Conservation (phyloP, 2,888 invertebrate species). For the Eupithecia abbreviata region DNA sequence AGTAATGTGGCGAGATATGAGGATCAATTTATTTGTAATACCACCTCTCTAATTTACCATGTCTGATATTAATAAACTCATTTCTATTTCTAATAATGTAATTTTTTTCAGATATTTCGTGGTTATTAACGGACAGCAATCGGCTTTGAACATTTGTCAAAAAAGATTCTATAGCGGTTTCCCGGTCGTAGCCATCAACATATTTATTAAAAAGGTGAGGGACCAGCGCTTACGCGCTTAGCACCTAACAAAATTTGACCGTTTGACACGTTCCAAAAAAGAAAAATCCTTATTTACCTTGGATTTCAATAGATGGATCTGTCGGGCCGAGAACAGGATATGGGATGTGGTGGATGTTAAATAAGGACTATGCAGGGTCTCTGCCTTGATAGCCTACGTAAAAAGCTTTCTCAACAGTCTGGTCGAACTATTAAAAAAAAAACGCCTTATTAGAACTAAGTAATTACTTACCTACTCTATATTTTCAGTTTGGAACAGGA, state of each 20-base stretch:
- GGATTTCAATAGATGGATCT: not conserved
- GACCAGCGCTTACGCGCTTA: not conserved
- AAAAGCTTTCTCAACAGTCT: not conserved
- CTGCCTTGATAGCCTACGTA: not conserved
- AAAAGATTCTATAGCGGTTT: constrained; percentile 15
- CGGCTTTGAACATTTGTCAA: constrained; percentile 19
- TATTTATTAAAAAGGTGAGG: constrained; percentile 20
- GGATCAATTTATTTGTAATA: no score
- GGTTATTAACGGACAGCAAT: constrained; percentile 17
- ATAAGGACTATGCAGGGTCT: not conserved
- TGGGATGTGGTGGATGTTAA: no score
- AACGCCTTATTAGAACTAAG: not conserved
- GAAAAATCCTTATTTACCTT: not conserved
- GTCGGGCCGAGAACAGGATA: not conserved
- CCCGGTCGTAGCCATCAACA: constrained; percentile 18
- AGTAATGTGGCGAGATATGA: no score
- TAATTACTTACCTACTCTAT: not conserved
- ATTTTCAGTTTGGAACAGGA: constrained; percentile 14
- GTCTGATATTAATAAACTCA: no score
- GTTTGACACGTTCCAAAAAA: not conserved
- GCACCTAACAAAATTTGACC: not conserved
- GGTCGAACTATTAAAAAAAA: not conserved
- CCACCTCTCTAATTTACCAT: no score
- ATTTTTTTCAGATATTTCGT: constrained; percentile 24
- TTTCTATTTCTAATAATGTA: no score